Evolutionary conservation across 2,888 invertebrate species (phyloP).

Genomic region (Dryobotodes eremita): DNA sequence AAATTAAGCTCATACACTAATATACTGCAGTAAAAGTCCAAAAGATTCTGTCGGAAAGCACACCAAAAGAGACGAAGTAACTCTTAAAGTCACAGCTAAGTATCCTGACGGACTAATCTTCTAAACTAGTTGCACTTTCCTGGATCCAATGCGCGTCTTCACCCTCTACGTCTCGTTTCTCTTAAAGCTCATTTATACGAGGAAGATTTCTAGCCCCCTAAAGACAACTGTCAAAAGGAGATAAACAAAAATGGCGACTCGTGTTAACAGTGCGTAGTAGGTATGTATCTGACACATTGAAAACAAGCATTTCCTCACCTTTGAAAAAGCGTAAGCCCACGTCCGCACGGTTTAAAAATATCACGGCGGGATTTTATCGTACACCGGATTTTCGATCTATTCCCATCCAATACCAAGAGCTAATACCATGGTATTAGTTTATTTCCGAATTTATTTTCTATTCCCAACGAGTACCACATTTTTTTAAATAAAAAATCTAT

Average conservation of each 20-base stretch:
- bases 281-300: no score
- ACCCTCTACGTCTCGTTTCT: neutral
- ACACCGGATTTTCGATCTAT: no score
- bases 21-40: constrained; percentile 12
- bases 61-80: constrained; percentile 2
- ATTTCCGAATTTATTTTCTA: no score
- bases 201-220: neutral
- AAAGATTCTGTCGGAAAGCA: neutral
- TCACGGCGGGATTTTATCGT: no score
- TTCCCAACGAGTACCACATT: no score
- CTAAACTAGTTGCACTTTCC: constrained; percentile 37
- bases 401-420: no score
- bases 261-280: neutral
- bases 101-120: constrained; percentile 27
- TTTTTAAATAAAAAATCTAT: no score
- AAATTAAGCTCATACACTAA: constrained; percentile 32
- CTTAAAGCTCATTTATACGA: neutral
- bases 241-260: neutral
- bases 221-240: neutral
- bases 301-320: neutral
- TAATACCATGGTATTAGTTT: no score
- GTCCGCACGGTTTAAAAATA: no score
- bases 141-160: constrained; percentile 6
- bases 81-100: constrained; percentile 12
- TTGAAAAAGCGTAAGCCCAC: neutral